Evolutionary conservation across 2,888 invertebrate species (phyloP).

Genomic region (Agrilus cyanescens): DNA sequence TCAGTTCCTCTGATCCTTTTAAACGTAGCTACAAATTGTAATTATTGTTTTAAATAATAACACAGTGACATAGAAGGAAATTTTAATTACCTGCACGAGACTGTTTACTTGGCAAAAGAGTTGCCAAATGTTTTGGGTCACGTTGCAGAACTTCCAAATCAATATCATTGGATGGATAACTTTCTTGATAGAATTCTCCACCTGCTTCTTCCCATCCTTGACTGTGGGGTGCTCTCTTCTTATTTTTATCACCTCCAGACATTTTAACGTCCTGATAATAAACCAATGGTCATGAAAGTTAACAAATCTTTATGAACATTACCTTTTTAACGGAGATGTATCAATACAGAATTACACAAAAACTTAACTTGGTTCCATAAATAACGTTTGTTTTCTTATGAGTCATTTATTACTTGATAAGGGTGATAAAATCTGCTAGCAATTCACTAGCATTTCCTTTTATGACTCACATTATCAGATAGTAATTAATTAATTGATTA

Average conservation of each 20-base stretch:
- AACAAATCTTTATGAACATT: too few relatives aligned
- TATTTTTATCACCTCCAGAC: constrained; percentile 49
- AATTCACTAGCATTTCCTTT: too few relatives aligned
- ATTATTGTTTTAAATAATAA: neutral
- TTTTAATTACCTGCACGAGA: constrained; percentile 43
- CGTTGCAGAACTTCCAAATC: constrained; percentile 58
- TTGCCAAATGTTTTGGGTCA: constrained; percentile 64
- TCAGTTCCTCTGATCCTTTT: constrained; percentile 51
- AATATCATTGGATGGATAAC: constrained; percentile 55
- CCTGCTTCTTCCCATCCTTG: constrained; percentile 78
- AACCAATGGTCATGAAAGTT: too few relatives aligned
- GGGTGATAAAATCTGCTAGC: too few relatives aligned
- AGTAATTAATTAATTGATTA: too few relatives aligned
- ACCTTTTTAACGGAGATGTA: too few relatives aligned
- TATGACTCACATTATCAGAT: too few relatives aligned
- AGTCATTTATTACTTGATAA: too few relatives aligned
- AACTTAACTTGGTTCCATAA: too few relatives aligned
- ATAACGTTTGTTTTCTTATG: too few relatives aligned
- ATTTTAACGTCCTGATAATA: constrained; percentile 24
- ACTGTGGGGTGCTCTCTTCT: constrained; percentile 39
- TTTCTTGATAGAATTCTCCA: constrained; percentile 74
- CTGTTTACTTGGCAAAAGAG: constrained; percentile 68
- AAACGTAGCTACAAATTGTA: constrained; percentile 44
- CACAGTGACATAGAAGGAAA: neutral
- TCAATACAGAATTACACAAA: too few relatives aligned